A percentile compares a stretch with the other conserved stretches of the same genome.
Conservation (phyloP, 2,113 vertebrate species). For the Alces alces region DNA sequence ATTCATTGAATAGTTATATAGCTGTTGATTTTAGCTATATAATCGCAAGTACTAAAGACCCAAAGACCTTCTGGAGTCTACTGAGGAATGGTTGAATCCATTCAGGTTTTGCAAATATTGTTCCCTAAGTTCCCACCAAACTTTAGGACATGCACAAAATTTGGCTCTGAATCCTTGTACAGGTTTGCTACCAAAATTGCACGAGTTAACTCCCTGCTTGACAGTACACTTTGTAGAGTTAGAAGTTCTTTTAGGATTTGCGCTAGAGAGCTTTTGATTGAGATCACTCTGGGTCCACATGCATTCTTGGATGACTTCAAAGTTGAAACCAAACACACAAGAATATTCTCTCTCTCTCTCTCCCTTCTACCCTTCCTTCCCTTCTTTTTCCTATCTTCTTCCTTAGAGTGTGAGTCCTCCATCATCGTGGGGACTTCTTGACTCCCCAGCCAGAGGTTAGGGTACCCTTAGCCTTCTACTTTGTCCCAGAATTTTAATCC, state of each 20-base stretch:
- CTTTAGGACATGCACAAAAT: neutral
- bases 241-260: neutral
- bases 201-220: neutral
- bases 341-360: neutral
- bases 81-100: neutral
- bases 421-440: neutral
- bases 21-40: neutral
- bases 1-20: neutral
- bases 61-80: neutral
- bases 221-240: neutral
- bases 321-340: neutral
- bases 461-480: neutral
- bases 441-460: neutral
- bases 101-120: neutral
- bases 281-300: neutral
- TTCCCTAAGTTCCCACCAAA: neutral
- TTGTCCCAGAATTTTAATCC: conserved; percentile 5
- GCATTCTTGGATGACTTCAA: neutral
- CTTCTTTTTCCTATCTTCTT: neutral
- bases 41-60: neutral
- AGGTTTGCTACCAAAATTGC: neutral
- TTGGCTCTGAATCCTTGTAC: neutral
- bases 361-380: no score
- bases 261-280: neutral
- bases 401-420: neutral